phyloP scores from a whole-genome alignment of 2,888 invertebrate genomes.

The Lamellibrachia columna region DNA sequence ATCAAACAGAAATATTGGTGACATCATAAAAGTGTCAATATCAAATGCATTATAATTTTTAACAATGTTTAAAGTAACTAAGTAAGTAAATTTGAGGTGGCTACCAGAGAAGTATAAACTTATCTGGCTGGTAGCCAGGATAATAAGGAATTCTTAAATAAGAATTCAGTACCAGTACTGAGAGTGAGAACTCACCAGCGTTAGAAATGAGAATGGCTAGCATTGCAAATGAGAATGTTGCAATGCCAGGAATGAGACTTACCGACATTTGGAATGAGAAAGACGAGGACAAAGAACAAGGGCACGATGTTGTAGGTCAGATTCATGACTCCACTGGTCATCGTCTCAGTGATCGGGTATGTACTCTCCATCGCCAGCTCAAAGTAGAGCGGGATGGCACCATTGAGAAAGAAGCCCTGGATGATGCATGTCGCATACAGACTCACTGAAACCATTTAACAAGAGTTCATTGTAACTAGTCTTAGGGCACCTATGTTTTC shows the following conservation, averaged over 20 bases:
- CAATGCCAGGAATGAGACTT: conserved; percentile 17
- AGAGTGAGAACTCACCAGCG: conserved; percentile 18
- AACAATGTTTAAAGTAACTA: too few relatives aligned
- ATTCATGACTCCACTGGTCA: conserved; percentile 39
- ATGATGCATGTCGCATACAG: conserved; percentile 34
- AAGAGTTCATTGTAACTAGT: too few relatives aligned
- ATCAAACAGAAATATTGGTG: neutral
- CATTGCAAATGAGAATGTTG: too few relatives aligned
- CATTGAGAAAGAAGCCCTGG: conserved; percentile 41
- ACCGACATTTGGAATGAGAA: conserved; percentile 42
- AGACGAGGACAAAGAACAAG: conserved; percentile 39
- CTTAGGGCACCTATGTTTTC: neutral
- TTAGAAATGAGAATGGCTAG: conserved; percentile 39
- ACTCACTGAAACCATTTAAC: conserved; percentile 27
- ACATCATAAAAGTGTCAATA: neutral
- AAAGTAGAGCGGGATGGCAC: conserved; percentile 41
- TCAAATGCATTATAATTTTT: too few relatives aligned
- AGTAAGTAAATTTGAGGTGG: too few relatives aligned
- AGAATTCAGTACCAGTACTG: neutral
- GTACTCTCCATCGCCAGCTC: conserved; percentile 43
- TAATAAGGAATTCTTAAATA: neutral
- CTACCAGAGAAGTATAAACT: neutral
- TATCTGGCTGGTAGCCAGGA: neutral
- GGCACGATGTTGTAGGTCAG: conserved; percentile 41
- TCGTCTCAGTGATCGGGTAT: conserved; percentile 41